Conservation (phyloP, 2,113 vertebrate genomes). For the Eptesicus fuscus region DNA sequence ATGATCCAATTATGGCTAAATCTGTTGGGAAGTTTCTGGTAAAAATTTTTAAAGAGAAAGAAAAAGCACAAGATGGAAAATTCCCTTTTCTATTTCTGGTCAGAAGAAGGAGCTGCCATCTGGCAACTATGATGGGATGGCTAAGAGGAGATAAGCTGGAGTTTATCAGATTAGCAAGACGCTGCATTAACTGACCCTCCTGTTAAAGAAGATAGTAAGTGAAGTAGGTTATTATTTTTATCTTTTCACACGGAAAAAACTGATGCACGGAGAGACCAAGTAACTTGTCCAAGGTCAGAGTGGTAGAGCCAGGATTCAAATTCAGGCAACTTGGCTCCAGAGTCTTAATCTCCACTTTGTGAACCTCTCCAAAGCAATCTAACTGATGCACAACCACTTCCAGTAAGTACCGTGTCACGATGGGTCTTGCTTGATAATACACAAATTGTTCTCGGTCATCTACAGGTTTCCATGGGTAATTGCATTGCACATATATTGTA, state of each 20-base stretch:
- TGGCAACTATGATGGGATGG: not conserved
- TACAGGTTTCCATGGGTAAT: not conserved
- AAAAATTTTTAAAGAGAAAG: not conserved
- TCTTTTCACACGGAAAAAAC: not conserved
- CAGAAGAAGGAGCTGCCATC: not conserved
- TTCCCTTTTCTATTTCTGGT: not conserved
- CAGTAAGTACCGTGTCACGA: not conserved
- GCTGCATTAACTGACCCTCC: not conserved
- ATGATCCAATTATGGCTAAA: not conserved
- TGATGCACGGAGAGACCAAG: not conserved
- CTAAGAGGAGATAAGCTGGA: not conserved
- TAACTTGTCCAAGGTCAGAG: not conserved
- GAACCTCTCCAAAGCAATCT: not conserved
- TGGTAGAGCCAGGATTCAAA: not conserved
- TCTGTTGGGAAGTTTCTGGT: not conserved
- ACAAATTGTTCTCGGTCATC: not conserved
- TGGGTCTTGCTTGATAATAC: not conserved
- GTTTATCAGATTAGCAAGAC: not conserved
- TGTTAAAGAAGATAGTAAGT: not conserved
- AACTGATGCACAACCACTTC: not conserved
- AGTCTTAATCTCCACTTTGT: not conserved
- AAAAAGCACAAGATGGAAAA: not conserved
- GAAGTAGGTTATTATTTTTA: not conserved
- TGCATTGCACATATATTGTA: not conserved
- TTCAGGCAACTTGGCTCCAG: not conserved